Conservation (phyloP, 2,888 invertebrate genomes). For the Drosophila greeni region DNA sequence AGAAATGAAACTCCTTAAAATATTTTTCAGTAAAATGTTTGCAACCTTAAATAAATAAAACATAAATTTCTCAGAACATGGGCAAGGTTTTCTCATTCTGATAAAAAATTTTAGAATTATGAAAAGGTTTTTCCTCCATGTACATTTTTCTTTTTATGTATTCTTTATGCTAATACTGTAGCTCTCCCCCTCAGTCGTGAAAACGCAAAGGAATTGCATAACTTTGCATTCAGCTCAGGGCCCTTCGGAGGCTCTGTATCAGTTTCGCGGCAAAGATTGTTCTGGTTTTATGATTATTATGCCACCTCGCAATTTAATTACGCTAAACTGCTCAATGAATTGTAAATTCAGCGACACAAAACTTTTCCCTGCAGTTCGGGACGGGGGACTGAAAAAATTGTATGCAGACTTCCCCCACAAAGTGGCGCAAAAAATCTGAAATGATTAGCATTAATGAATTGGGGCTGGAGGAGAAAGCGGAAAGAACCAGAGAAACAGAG, state of each 20-base stretch:
- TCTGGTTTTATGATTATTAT: constrained; percentile 47
- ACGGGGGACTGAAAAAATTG: constrained; percentile 28
- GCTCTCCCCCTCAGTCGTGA: background rate
- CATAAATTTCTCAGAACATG: background rate
- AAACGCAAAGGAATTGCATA: constrained; percentile 40
- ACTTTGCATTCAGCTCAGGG: constrained; percentile 45
- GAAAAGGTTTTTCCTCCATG: constrained; percentile 3
- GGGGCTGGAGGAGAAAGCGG: constrained; percentile 27
- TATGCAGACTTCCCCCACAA: constrained; percentile 52
- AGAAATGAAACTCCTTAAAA: background rate
- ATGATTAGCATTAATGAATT: constrained; percentile 74
- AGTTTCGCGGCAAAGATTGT: constrained; percentile 24
- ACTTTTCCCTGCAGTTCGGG: constrained; percentile 52
- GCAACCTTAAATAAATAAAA: background rate
- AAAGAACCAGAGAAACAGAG: constrained; percentile 1
- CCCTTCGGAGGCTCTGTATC: constrained; percentile 12
- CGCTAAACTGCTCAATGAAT: constrained; percentile 73
- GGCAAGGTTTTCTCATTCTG: background rate
- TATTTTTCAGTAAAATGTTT: background rate
- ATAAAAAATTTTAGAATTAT: background rate
- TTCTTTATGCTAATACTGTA: constrained; percentile 61
- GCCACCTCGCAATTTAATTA: constrained; percentile 67
- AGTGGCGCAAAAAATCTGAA: constrained; percentile 58
- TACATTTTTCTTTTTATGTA: constrained; percentile 52
- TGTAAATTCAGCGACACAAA: constrained; percentile 64